Evolutionary conservation across 2,113 vertebrate species (phyloP).

Genomic region (Hemiscyllium ocellatum): DNA sequence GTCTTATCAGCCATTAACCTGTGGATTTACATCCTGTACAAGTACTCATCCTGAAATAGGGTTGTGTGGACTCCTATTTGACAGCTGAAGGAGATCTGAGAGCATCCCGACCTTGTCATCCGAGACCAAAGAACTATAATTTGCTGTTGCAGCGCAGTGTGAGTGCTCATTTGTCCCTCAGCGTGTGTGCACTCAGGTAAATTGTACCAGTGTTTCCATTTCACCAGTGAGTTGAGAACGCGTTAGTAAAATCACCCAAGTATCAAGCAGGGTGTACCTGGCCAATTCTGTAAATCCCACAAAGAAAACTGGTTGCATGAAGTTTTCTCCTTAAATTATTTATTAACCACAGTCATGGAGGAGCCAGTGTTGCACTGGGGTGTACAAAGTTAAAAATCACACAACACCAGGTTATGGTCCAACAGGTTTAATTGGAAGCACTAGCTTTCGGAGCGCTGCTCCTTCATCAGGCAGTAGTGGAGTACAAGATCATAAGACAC

Average conservation of each 20-base stretch:
- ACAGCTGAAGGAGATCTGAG: not conserved
- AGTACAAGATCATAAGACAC: no score
- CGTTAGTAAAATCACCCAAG: not conserved
- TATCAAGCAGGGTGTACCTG: not conserved
- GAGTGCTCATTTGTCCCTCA: not conserved
- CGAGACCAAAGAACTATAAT: not conserved
- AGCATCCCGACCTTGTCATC: not conserved
- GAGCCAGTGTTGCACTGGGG: no score
- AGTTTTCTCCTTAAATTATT: not conserved
- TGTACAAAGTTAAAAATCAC: no score
- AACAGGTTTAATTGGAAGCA: no score
- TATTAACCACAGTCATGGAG: no score
- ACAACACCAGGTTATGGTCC: no score
- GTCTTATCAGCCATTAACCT: not conserved
- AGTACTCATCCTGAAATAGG: not conserved
- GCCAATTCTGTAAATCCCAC: not conserved
- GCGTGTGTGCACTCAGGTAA: not conserved
- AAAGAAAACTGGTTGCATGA: not conserved
- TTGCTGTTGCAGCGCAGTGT: not conserved
- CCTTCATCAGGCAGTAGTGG: no score
- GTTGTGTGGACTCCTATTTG: not conserved
- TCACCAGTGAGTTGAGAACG: not conserved
- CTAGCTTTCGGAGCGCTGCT: no score
- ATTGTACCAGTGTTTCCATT: not conserved
- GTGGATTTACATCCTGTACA: not conserved